Evolutionary conservation across 2,888 invertebrate genomes (phyloP).

Genomic region (Meta bourneti): DNA sequence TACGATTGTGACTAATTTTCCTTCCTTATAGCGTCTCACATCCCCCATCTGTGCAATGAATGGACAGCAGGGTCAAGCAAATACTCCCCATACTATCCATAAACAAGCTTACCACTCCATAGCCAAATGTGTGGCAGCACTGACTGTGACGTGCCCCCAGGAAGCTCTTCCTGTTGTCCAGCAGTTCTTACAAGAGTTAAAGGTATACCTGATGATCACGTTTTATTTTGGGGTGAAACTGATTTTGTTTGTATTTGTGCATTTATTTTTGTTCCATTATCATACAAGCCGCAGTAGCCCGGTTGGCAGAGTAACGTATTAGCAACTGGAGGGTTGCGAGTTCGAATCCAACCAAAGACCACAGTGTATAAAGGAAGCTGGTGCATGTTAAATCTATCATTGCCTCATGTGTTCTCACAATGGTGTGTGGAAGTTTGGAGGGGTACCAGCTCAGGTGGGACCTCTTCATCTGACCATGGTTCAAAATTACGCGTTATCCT

Average conservation of each 20-base stretch:
- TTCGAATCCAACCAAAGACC: too few species aligned
- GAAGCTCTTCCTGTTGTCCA: conserved; percentile 85
- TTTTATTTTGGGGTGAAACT: not conserved
- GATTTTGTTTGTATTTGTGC: not conserved
- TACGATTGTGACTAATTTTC: not conserved
- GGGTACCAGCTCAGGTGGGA: too few species aligned
- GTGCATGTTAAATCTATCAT: too few species aligned
- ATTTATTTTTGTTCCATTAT: not conserved
- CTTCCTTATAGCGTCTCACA: conserved; percentile 80
- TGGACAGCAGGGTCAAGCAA: conserved; percentile 53
- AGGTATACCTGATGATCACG: conserved; percentile 77
- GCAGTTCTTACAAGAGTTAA: conserved; percentile 81
- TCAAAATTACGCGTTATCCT: too few species aligned
- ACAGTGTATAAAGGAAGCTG: too few species aligned
- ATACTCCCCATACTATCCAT: conserved; percentile 75
- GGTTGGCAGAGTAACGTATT: too few species aligned
- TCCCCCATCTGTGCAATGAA: conserved; percentile 80
- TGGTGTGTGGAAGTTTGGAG: too few species aligned
- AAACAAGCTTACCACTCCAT: conserved; percentile 93
- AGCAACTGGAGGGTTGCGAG: too few species aligned
- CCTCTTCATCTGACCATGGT: too few species aligned
- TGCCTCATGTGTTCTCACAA: too few species aligned
- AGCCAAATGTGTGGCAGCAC: conserved; percentile 96
- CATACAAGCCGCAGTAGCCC: too few species aligned
- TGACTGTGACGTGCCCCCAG: conserved; percentile 86